Base-by-base conservation (phyloP, 1,140 invertebrate genomes). In the Semibalanus balanoides region DNA sequence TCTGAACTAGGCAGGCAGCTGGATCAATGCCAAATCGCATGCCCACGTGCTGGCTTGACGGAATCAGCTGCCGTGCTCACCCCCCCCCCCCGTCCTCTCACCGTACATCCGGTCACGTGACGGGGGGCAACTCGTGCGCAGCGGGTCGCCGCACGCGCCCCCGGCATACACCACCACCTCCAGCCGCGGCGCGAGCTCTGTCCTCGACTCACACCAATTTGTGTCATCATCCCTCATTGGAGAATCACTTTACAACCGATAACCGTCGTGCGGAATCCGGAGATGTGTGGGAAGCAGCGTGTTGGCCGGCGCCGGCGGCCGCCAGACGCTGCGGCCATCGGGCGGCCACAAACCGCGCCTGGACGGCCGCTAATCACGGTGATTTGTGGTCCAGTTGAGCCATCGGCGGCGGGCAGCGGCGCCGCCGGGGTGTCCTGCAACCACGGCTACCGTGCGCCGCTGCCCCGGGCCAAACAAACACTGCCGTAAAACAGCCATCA, bases 211-310 rank as follows among this genome's bases (percentile, higher is more conserved):
- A 14, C 14, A 64, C 51, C 22, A 64, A 11, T 64, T 64, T 64
- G 51, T 64, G 51, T 64, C 51, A 64, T 64, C 51, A 64, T 64
- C 51, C 51, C 51, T 64, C 51, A 64, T 64, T 64, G 51, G 51
- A 64, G 51, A 64, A 64, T 64, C 51, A 64, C 51, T 64, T 64
- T 64, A 64, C 51, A 64, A 25, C 11, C 51, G 51, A 64, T 64
- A 64, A 64, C 51, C 51, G 51, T 1, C 7, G 14, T 19, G 51
- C 51, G 51, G 51, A 64, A 64, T 64, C 22, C 22, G 51, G 51
- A 11, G 51, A 11, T 3, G 51, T 64, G 51, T 64, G 51, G 51
- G 51, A 64, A 64, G 51, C 11, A 1, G 51, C 51, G 14, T n/a
- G 51, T 19, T 64, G 11, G 22, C 51, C 51, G 51, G 51, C 35